phyloP scores from a whole-genome alignment of 1,140 invertebrate species.

The Hylaeus volcanicus region DNA sequence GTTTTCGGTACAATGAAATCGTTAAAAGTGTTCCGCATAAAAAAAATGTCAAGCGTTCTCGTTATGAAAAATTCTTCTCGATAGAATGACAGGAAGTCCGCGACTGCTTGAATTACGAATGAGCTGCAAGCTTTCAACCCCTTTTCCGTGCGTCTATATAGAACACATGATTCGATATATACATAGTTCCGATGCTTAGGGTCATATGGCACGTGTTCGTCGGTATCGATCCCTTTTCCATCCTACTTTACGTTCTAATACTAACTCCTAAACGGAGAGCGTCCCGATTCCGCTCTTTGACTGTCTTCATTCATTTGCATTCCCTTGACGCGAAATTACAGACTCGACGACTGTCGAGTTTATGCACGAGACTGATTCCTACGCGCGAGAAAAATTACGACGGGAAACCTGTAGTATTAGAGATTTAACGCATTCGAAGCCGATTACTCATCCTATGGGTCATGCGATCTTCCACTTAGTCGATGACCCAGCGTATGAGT shows the following conservation, averaged over 20 bases:
- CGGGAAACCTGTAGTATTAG: not conserved
- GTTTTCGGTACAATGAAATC: too few relatives aligned
- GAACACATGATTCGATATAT: slow-evolving; percentile 3
- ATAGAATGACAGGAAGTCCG: not conserved
- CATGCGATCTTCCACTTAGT: too few relatives aligned
- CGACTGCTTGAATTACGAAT: slow-evolving; percentile 5
- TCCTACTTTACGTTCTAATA: slow-evolving; percentile 22
- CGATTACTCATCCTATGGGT: too few relatives aligned
- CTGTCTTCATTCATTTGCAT: not conserved
- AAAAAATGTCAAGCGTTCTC: too few relatives aligned
- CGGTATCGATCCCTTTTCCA: slow-evolving; percentile 32
- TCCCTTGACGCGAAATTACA: not conserved
- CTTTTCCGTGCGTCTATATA: not conserved
- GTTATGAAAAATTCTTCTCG: not conserved
- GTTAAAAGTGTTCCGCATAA: too few relatives aligned
- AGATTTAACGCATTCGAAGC: too few relatives aligned
- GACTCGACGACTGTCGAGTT: not conserved
- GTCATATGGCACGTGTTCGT: slow-evolving; percentile 28
- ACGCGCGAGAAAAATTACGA: not conserved
- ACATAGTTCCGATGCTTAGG: slow-evolving; percentile 21
- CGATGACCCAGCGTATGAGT: too few relatives aligned
- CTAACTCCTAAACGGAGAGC: not conserved
- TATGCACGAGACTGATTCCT: not conserved
- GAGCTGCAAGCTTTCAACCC: not conserved
- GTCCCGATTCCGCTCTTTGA: not conserved